phyloP scores from a whole-genome alignment of 2,888 invertebrate species.

The Platycheirus albimanus region DNA sequence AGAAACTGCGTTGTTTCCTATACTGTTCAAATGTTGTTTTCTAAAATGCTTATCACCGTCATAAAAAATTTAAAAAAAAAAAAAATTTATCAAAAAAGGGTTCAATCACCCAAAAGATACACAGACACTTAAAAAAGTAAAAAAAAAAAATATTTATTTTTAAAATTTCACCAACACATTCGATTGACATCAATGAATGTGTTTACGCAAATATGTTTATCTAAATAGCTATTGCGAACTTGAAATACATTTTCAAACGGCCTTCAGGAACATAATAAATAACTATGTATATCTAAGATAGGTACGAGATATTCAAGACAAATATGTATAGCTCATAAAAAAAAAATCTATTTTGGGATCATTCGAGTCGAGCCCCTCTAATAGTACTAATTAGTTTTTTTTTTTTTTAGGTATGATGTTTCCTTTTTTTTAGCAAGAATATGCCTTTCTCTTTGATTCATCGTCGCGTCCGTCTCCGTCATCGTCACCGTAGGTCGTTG shows the following conservation, averaged over 20 bases:
- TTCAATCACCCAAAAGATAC: constrained; percentile 58
- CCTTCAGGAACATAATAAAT: constrained; percentile 14
- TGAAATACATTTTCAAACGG: constrained; percentile 28
- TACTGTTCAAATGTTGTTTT: constrained; percentile 3
- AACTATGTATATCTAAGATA: constrained; percentile 12
- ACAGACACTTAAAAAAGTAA: not conserved
- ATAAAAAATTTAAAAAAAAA: too few species aligned
- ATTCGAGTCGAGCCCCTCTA: constrained; percentile 44
- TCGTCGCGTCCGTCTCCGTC: too few species aligned
- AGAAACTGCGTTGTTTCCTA: constrained; percentile 54
- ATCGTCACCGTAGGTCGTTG: too few species aligned
- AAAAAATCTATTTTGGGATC: constrained; percentile 5
- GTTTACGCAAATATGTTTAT: constrained; percentile 28
- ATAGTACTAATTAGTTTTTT: constrained; percentile 55
- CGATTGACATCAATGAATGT: not conserved
- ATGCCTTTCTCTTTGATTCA: constrained; percentile 41
- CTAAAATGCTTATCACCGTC: constrained; percentile 12
- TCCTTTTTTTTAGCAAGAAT: constrained; percentile 25
- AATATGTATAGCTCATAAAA: not conserved
- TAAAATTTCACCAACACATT: constrained; percentile 2
- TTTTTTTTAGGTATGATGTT: constrained; percentile 14
- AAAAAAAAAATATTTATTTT: not conserved
- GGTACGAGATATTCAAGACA: constrained; percentile 8
- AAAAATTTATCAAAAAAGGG: constrained; percentile 33
- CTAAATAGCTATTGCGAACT: constrained; percentile 28